Evolutionary conservation across 2,797 vertebrate species (phyloP).

Genomic region (Poeciliopsis turneri): DNA sequence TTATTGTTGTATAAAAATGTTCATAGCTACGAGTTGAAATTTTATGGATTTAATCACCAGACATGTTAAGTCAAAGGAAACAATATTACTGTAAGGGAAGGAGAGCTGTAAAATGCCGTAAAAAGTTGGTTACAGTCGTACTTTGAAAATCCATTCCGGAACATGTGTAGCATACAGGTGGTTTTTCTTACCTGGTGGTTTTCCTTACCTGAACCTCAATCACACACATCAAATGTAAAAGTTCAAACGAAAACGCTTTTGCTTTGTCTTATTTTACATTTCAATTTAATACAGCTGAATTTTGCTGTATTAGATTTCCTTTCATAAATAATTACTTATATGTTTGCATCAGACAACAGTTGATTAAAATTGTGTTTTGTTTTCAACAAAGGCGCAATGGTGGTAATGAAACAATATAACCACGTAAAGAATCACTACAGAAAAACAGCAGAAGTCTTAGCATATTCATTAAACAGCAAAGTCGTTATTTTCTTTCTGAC

Average conservation of each 20-base stretch:
- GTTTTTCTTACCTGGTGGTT: background rate
- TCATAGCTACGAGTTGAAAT: no score
- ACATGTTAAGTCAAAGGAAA: background rate
- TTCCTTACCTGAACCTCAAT: background rate
- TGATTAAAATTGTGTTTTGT: background rate
- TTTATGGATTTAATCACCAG: background rate
- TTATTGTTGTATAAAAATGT: no score
- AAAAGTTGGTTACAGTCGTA: background rate
- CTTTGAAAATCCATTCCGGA: background rate
- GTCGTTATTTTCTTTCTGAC: background rate
- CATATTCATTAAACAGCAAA: background rate
- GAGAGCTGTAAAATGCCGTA: background rate
- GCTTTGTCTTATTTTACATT: background rate
- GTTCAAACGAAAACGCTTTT: background rate
- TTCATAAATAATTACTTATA: background rate
- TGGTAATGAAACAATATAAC: background rate
- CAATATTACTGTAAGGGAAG: background rate
- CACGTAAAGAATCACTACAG: background rate
- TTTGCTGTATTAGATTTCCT: background rate
- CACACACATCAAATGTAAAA: background rate
- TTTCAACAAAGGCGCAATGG: background rate
- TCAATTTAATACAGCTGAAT: background rate
- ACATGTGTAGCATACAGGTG: background rate
- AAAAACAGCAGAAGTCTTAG: background rate
- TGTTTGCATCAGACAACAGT: background rate